Evolutionary conservation across 2,797 vertebrate species (phyloP), one percentile per base, ranked within the genome.

Genomic region (Tapera naevia): DNA sequence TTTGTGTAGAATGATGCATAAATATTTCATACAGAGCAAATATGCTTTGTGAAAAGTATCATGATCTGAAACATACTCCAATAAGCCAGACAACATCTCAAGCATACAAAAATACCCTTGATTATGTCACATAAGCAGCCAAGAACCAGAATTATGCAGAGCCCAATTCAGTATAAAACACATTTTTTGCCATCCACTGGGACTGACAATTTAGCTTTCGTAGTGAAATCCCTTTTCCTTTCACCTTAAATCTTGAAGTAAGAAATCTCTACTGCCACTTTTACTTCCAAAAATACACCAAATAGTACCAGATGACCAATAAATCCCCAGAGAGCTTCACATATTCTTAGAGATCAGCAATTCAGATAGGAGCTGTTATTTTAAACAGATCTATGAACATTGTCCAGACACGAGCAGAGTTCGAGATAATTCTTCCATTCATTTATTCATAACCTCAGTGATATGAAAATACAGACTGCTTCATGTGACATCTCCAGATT

Each of bases 1-100:
- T 70, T 80, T 30, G 79, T 60, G 53, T 58, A 51, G 82, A 93
- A 51, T 0, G 15, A 83, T 30, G 54, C 76, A 54, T 89, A 72
- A 95, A 86, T 84, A 88, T 83, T 86, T 91, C 66, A 86, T 16
- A 51, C 14, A 32, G 37, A 75, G 72, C 37, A 95, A 93, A 91
- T 19, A 73, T 2, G 8, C 64, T 91, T 71, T 70, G 74, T 81
- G 48, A 65, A 91, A 88, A 32, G 84, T 14, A 69, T 62, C 35
- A 72, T 33, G 65, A 81, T 61, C 69, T 89, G 66, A 79, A 92
- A 70, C 12, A 48, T 25, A 23, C 45, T 91, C 32, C 32, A 60
- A 13, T 25, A 88, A 91, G 37, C 33, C 39, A 69, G 75, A 80
- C 56, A 58, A 30, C 62, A 39, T 35, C 73, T 75, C 72, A 80